A percentile compares a stretch with the other conserved stretches of the same genome.
These are phyloP conservation scores for Hippocampus abdominalis DNA, from an alignment of 2,113 vertebrate species.

Conservation along the genomic window DNA sequence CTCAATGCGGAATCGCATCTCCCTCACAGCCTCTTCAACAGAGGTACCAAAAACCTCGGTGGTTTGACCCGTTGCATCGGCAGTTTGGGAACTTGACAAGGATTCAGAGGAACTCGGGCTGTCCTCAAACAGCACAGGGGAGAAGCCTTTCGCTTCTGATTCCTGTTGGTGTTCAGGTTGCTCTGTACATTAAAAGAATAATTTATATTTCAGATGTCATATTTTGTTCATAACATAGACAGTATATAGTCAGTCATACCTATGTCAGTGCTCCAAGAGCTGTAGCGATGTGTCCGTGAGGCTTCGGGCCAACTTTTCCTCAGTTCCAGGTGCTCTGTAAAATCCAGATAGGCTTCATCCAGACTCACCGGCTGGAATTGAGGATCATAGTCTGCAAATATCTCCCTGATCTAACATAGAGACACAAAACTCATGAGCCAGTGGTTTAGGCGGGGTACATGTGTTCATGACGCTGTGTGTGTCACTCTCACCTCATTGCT, in stretches of 20 bases:
- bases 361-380: conserved; percentile 89
- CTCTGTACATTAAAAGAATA: conserved; percentile 32
- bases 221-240: not conserved
- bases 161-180: conserved; percentile 3
- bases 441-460: not conserved
- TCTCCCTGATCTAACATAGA: conserved; percentile 80
- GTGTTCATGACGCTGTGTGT: not conserved
- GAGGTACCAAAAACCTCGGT: conserved; percentile 83
- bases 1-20: conserved; percentile 95
- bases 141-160: conserved; percentile 56
- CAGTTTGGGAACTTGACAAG: conserved; percentile 42
- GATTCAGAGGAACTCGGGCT: conserved; percentile 56
- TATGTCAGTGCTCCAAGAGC: conserved; percentile 37
- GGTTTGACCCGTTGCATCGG: conserved; percentile 28
- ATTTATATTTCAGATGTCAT: not conserved
- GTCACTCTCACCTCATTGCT: conserved; percentile 81
- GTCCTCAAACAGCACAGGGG: conserved; percentile 88
- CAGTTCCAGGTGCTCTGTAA: conserved; percentile 87
- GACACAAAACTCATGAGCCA: conserved; percentile 10
- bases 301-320: conserved; percentile 83
- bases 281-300: conserved; percentile 71
- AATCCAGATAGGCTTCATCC: conserved; percentile 96
- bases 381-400: conserved; percentile 89
- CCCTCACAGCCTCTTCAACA: conserved; percentile 88
- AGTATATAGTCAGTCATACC: conserved; percentile 26